Conservation (phyloP, 2,888 invertebrate species). For the Meghimatium bilineatum region DNA sequence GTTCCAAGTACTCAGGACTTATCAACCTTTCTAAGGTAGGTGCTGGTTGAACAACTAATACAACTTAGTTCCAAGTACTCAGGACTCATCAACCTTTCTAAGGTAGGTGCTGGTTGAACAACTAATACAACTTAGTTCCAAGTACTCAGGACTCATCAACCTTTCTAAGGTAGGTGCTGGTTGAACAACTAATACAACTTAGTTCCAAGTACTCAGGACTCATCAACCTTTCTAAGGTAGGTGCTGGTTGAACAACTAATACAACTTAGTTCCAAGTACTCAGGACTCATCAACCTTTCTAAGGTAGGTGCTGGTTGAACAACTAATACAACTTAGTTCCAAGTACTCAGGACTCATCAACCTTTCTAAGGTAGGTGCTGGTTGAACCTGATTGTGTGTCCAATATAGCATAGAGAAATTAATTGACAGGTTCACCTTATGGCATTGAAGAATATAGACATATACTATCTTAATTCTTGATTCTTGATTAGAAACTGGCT, state of each 20-base stretch:
- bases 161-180: conserved; percentile 70
- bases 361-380: conserved; percentile 66
- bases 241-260: conserved; percentile 72
- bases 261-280: conserved; percentile 72
- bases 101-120: conserved; percentile 74
- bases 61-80: conserved; percentile 73
- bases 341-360: conserved; percentile 69
- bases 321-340: conserved; percentile 73
- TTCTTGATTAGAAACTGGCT: too few relatives aligned
- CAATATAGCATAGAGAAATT: too few relatives aligned
- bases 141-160: conserved; percentile 69
- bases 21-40: conserved; percentile 70
- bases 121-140: conserved; percentile 71
- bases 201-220: conserved; percentile 70
- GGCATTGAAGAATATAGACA: too few relatives aligned
- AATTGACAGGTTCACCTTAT: too few relatives aligned
- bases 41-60: conserved; percentile 60
- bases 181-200: conserved; percentile 74
- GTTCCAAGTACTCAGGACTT: conserved; percentile 69
- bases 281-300: conserved; percentile 65
- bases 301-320: conserved; percentile 74
- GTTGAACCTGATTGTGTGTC: neutral
- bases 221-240: conserved; percentile 70
- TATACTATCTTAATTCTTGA: too few relatives aligned
- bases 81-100: conserved; percentile 66